Conservation (phyloP, 1,140 invertebrate genomes). For the Lepidostoma basale region DNA sequence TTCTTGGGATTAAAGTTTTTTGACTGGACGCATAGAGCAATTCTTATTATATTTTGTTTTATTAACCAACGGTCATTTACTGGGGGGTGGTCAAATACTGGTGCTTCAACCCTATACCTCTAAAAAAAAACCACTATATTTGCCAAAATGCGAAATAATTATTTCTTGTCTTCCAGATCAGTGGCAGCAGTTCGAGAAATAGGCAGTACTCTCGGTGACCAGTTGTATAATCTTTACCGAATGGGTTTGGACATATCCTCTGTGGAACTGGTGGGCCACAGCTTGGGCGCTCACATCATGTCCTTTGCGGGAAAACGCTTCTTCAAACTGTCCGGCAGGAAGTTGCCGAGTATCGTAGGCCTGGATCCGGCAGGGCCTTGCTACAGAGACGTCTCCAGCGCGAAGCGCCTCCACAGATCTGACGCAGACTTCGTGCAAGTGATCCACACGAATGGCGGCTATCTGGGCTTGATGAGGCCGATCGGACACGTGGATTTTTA, state of each 20-base stretch:
- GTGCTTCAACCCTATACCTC: too few relatives aligned
- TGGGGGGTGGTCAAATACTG: too few relatives aligned
- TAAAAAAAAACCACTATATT: too few relatives aligned
- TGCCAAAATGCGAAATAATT: too few relatives aligned
- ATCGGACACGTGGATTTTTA: conserved; percentile 30
- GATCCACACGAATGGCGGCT: conserved; percentile 22
- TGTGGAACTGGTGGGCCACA: conserved; percentile 29
- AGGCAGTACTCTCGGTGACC: conserved; percentile 18
- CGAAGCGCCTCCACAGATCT: conserved; percentile 44
- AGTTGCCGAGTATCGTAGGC: conserved; percentile 17
- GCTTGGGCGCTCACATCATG: conserved; percentile 31
- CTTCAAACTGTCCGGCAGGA: conserved; percentile 12
- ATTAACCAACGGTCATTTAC: too few relatives aligned
- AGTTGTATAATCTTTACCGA: not conserved
- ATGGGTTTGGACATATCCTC: conserved; percentile 4
- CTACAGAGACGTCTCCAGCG: conserved; percentile 17
- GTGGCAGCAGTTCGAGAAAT: not conserved
- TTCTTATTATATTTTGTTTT: too few relatives aligned
- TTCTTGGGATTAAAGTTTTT: too few relatives aligned
- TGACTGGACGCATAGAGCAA: too few relatives aligned
- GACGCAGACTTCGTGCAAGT: conserved; percentile 49
- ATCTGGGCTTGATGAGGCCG: conserved; percentile 6
- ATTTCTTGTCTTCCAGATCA: conserved; percentile 29
- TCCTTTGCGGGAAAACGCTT: conserved; percentile 29
- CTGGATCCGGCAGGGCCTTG: conserved; percentile 39